phyloP scores from a whole-genome alignment of 2,113 vertebrate species.

The Lagopus leucura region DNA sequence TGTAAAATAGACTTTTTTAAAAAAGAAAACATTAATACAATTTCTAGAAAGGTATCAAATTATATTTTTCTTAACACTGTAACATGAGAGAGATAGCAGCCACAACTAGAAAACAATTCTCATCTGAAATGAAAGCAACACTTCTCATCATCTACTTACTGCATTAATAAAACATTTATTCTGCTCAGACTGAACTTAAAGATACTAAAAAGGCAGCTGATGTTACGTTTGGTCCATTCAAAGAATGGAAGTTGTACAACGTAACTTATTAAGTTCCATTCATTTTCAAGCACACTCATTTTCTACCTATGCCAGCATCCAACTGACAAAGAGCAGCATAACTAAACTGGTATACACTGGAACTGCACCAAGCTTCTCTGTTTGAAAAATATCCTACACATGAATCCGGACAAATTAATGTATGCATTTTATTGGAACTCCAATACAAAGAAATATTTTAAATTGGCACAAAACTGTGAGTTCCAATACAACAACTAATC shows the following conservation, averaged over 20 bases:
- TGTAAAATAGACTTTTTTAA: neutral
- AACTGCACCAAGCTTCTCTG: neutral
- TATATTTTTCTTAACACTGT: neutral
- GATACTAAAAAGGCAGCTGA: neutral
- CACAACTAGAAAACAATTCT: neutral
- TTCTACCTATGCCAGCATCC: neutral
- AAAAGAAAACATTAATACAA: neutral
- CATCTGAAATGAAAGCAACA: neutral
- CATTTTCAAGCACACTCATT: neutral
- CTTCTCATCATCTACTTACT: neutral
- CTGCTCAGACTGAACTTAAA: neutral
- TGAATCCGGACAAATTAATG: neutral
- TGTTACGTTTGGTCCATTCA: neutral
- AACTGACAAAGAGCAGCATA: neutral
- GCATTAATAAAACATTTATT: neutral
- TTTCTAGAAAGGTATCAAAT: neutral
- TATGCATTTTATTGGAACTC: neutral
- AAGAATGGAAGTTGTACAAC: neutral
- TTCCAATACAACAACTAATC: neutral
- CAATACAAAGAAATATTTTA: neutral
- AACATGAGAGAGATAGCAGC: neutral
- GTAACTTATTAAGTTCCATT: neutral
- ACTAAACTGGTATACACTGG: neutral
- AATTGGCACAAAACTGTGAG: neutral
- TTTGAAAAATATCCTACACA: neutral